phyloP scores from a whole-genome alignment of 2,888 invertebrate species.

The Dicycla oo region DNA sequence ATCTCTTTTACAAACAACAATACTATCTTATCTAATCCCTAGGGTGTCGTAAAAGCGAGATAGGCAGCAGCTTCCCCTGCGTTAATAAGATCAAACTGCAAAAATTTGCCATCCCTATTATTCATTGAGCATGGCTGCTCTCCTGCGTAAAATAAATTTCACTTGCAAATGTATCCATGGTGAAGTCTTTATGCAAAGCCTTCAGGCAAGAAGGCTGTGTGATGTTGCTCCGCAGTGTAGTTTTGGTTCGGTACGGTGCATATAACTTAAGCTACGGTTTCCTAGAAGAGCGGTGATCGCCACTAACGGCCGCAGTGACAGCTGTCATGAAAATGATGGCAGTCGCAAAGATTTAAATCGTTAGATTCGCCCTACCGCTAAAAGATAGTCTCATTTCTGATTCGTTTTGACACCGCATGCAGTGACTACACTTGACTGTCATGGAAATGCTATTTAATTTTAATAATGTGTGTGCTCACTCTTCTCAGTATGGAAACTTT shows the following conservation, averaged over 20 bases:
- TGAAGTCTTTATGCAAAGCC: conserved; percentile 43
- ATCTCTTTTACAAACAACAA: conserved; percentile 18
- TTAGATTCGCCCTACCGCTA: too few relatives aligned
- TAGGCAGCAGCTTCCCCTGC: conserved; percentile 27
- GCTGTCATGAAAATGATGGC: too few relatives aligned
- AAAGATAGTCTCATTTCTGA: too few relatives aligned
- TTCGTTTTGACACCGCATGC: too few relatives aligned
- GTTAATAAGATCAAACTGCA: conserved; percentile 42
- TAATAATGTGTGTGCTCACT: too few relatives aligned
- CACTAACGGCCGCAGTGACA: too few relatives aligned
- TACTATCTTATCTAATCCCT: conserved; percentile 40
- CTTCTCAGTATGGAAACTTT: too few relatives aligned
- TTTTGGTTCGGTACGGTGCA: conserved; percentile 14
- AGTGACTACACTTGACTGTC: too few relatives aligned
- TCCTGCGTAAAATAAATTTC: conserved; percentile 35
- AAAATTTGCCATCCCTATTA: conserved; percentile 41
- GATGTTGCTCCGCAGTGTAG: conserved; percentile 10
- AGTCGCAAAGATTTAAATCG: too few relatives aligned
- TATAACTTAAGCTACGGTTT: conserved; percentile 12
- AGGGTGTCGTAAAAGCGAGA: conserved; percentile 30
- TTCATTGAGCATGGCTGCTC: conserved; percentile 32
- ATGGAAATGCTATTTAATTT: too few relatives aligned
- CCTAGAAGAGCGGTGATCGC: too few relatives aligned
- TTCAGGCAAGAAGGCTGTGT: conserved; percentile 18
- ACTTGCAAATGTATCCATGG: conserved; percentile 34